These are phyloP conservation scores for Leucophenga montana DNA, from an alignment of 2,888 invertebrate genomes.

Conservation along the genomic window DNA sequence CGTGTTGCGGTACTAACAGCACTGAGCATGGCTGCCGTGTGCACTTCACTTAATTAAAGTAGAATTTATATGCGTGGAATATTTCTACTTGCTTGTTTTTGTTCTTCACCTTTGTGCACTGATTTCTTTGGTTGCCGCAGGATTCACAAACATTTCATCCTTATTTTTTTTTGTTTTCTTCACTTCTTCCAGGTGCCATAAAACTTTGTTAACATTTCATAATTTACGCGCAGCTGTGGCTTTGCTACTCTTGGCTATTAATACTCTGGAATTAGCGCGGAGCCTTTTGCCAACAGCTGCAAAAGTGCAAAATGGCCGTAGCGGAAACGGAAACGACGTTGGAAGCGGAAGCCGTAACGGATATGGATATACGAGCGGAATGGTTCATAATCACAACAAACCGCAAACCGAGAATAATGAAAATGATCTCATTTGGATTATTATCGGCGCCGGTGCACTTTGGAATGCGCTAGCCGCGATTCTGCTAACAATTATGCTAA, in stretches of 20 bases:
- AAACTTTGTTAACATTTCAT: conserved; percentile 70
- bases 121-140: conserved; percentile 7
- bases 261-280: conserved; percentile 68
- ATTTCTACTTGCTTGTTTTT: conserved; percentile 22
- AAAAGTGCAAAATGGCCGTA: neutral
- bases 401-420: conserved; percentile 42
- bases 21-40: conserved; percentile 7
- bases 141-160: neutral
- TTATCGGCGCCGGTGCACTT: conserved; percentile 59
- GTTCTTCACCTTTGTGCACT: conserved; percentile 12
- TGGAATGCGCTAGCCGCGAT: conserved; percentile 66
- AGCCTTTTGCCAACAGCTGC: conserved; percentile 59
- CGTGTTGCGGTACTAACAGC: neutral
- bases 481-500: conserved; percentile 65
- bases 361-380: conserved; percentile 36
- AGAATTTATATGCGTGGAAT: conserved; percentile 48
- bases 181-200: conserved; percentile 60
- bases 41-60: conserved; percentile 56
- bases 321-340: neutral
- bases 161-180: conserved; percentile 11
- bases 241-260: conserved; percentile 66
- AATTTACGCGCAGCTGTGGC: conserved; percentile 69
- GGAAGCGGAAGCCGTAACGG: conserved; percentile 37
- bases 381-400: conserved; percentile 41
- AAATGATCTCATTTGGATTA: conserved; percentile 46